Conservation (phyloP, 2,888 invertebrate species). For the Catocala fraxini region DNA sequence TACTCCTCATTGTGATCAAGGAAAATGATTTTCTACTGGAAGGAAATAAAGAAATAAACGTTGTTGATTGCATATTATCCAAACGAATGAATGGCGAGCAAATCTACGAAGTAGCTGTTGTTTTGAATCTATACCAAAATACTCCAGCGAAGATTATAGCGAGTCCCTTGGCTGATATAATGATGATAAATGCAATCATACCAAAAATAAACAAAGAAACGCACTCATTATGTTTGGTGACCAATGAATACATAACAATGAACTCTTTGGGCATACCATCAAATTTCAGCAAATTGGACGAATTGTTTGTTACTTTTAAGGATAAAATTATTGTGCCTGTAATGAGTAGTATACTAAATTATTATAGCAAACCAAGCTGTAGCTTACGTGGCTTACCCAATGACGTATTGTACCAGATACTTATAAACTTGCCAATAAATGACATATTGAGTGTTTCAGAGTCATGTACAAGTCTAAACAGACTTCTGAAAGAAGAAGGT, state of each 20-base stretch:
- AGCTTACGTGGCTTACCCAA: constrained; percentile 59
- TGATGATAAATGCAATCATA: constrained; percentile 57
- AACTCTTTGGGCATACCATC: constrained; percentile 52
- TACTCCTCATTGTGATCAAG: constrained; percentile 62
- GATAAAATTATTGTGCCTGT: constrained; percentile 56
- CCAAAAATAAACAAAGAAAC: constrained; percentile 46
- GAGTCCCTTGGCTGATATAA: constrained; percentile 48
- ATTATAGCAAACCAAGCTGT: constrained; percentile 49
- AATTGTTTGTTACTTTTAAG: constrained; percentile 45
- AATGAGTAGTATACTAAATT: constrained; percentile 54
- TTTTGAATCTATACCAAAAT: constrained; percentile 49
- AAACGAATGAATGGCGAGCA: constrained; percentile 33
- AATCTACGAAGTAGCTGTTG: constrained; percentile 48
- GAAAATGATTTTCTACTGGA: constrained; percentile 62
- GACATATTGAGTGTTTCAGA: constrained; percentile 57
- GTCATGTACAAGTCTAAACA: constrained; percentile 56
- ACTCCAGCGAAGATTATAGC: constrained; percentile 54
- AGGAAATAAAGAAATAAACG: constrained; percentile 33
- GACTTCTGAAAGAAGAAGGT: constrained; percentile 52
- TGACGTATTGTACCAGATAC: constrained; percentile 54
- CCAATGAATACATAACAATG: constrained; percentile 42
- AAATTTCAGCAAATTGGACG: constrained; percentile 43
- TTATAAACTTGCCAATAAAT: constrained; percentile 50
- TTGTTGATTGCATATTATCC: constrained; percentile 52
- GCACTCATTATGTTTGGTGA: constrained; percentile 55